Conservation (phyloP, 2,797 vertebrate species). For the Lepus oiostolus region DNA sequence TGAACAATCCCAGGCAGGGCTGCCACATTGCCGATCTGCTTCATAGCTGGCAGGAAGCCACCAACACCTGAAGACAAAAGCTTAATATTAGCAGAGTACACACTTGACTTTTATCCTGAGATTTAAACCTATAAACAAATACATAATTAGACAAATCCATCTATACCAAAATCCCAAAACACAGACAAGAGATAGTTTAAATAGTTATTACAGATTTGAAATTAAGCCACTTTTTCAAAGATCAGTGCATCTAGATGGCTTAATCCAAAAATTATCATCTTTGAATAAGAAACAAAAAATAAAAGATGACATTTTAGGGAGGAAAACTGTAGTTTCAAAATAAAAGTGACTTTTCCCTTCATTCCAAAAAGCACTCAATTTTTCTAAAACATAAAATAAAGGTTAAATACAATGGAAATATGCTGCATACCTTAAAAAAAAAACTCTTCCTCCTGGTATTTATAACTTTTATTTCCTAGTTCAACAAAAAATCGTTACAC, state of each 20-base stretch:
- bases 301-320: constrained; percentile 34
- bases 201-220: constrained; percentile 59
- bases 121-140: constrained; percentile 59
- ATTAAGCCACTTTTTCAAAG: constrained; percentile 57
- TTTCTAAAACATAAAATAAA: constrained; percentile 67
- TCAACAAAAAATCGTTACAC: constrained; percentile 27
- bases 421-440: neutral
- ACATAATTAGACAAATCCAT: constrained; percentile 57
- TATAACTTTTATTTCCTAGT: constrained; percentile 51
- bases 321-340: constrained; percentile 59
- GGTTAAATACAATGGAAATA: constrained; percentile 58
- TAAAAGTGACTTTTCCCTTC: constrained; percentile 5
- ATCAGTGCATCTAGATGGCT: constrained; percentile 24
- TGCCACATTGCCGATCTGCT: constrained; percentile 98
- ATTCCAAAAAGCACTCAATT: constrained; percentile 43
- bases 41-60: constrained; percentile 98
- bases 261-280: constrained; percentile 33
- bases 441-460: neutral
- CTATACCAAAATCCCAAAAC: constrained; percentile 50
- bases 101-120: neutral
- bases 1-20: constrained; percentile 98
- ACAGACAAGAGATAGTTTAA: constrained; percentile 4
- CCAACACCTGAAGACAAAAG: constrained; percentile 91
- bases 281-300: constrained; percentile 59
- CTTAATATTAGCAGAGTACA: neutral